Evolutionary conservation across 1,140 invertebrate genomes (phyloP), one percentile per base, ranked within the genome.

Genomic region (Drosophila takahashii): DNA sequence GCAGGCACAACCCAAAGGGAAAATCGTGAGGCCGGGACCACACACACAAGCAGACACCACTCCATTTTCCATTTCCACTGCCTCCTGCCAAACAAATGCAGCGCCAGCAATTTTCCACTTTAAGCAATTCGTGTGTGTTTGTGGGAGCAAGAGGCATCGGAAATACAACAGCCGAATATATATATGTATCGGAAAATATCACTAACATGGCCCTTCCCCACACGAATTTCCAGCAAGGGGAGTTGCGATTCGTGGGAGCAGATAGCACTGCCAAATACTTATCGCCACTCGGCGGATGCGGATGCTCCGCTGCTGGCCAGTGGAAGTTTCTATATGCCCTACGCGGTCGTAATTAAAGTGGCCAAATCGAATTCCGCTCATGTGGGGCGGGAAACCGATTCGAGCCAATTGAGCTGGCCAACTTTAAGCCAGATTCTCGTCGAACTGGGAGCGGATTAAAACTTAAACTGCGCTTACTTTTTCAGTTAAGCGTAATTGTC

Each of bases 81-180:
- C 22, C 16, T 3, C 26, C 45, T n/a, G 6, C 50, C 54, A 29
- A 47, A 81, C 83, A 81, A 87, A 65, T 77, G 83, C 83, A 87
- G 70, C 59, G 84, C 85, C 57, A 89, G 84, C 84, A 83, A 89
- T 89, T 89, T 87, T 89, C 84, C 84, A 89, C 81, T 89, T 89
- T 89, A 80, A 89, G 84, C 84, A 84, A 89, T 89, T 89, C 89
- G 84, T 79, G 77, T 58, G 84, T 79, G 77, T 58, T 47, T 57
- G 79, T 47, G 60, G 79, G 36, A 59, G 65, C 61, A 81, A 81
- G 47, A 36, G 65, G 47, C 56, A 73, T 52, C 62, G 58, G 78
- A 58, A 74, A 70, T 27, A 54, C 60, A 59, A 51, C 52, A 57
- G 11, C 41, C 51, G 65, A 61, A 51, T 67, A 29, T 44, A 44